A percentile compares a stretch with the other conserved stretches of the same genome.
Evolutionary conservation across 2,888 invertebrate genomes (phyloP).

Genomic region (Rhagonycha fulva): DNA sequence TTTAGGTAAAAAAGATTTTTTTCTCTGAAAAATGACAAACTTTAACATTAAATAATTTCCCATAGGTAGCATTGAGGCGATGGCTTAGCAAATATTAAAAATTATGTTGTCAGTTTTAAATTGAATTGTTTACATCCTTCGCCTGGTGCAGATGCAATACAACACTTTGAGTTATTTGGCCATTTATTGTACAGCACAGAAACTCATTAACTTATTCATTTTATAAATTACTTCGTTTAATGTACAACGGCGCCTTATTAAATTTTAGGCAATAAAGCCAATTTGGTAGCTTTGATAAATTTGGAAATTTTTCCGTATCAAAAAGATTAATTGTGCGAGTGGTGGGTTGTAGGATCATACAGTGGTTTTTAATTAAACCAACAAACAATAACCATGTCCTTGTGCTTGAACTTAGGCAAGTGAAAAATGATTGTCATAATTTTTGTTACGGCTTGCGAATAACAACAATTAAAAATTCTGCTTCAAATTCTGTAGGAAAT

Average conservation of each 20-base stretch:
- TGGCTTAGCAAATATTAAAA: constrained; percentile 5
- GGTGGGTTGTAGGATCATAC: background rate
- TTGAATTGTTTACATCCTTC: background rate
- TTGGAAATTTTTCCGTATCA: background rate
- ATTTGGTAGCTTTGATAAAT: background rate
- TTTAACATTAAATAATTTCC: background rate
- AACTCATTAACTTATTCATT: background rate
- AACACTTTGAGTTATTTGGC: background rate
- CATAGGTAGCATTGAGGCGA: background rate
- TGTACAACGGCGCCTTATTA: background rate
- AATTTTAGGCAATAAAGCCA: background rate
- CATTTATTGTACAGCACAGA: background rate
- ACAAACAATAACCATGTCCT: background rate
- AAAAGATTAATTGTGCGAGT: background rate
- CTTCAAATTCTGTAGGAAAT: background rate
- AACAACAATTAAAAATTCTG: background rate
- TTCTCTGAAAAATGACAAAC: background rate
- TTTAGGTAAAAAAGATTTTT: constrained; percentile 60
- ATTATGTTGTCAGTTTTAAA: background rate
- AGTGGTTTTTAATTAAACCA: background rate
- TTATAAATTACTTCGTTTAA: background rate
- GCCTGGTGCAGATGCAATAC: background rate
- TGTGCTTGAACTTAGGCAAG: background rate
- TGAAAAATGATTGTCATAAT: background rate
- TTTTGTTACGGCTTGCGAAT: background rate